Evolutionary conservation across 2,888 invertebrate species (phyloP).

Genomic region (Drosophila gaucha): DNA sequence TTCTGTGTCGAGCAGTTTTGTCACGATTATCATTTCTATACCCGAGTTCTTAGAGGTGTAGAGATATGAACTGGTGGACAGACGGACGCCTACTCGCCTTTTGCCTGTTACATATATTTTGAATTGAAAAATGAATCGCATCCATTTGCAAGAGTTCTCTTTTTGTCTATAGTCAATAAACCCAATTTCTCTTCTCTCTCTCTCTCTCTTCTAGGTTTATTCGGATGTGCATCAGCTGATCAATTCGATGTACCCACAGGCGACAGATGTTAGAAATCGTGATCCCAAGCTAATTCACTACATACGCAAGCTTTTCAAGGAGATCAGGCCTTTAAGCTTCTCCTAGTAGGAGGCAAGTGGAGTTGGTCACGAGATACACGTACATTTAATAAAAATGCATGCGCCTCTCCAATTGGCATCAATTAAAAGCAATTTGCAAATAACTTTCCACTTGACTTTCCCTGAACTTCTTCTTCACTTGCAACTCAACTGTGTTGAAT

Average conservation of each 20-base stretch:
- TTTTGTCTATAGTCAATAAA: background rate
- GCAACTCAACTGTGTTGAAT: conserved; percentile 26
- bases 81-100: no score
- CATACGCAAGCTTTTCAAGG: conserved; percentile 69
- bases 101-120: no score
- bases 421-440: conserved; percentile 66
- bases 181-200: background rate
- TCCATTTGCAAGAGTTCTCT: background rate
- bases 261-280: conserved; percentile 63
- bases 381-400: conserved; percentile 33
- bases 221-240: conserved; percentile 80
- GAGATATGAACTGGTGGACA: no score
- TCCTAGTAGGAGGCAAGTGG: conserved; percentile 43
- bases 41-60: no score
- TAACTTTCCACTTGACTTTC: conserved; percentile 27
- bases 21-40: no score
- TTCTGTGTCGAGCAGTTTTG: no score
- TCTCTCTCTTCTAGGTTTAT: conserved; percentile 52
- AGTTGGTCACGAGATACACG: background rate
- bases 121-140: no score
- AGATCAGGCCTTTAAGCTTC: conserved; percentile 79
- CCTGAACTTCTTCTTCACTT: background rate
- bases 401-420: conserved; percentile 49
- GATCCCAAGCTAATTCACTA: conserved; percentile 72
- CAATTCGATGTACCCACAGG: conserved; percentile 69